phyloP scores from a whole-genome alignment of 1,140 invertebrate species.

The Cydia splendana region DNA sequence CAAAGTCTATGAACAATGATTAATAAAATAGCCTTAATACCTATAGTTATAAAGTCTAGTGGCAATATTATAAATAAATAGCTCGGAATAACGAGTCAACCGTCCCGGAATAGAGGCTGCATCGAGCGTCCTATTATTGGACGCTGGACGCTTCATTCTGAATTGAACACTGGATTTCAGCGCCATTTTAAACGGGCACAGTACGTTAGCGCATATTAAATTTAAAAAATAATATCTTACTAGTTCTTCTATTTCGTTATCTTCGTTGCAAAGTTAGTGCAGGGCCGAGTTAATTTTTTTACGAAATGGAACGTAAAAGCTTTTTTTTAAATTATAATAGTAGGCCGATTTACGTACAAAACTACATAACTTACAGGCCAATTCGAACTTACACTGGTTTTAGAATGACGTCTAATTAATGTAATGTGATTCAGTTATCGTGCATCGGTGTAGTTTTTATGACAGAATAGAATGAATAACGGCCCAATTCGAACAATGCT shows the following conservation, averaged over 20 bases:
- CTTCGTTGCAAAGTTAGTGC: not conserved
- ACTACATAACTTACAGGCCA: not conserved
- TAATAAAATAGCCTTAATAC: no score
- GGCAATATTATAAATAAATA: not conserved
- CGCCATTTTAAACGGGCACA: not conserved
- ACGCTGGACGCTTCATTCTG: not conserved
- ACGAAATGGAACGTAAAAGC: not conserved
- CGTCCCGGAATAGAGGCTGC: not conserved
- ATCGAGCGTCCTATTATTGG: constrained; percentile 8
- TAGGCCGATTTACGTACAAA: not conserved
- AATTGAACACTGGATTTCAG: not conserved
- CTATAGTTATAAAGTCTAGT: not conserved
- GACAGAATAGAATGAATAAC: no score
- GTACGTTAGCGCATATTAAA: not conserved
- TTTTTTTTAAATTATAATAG: not conserved
- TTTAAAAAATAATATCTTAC: not conserved
- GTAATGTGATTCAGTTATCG: no score
- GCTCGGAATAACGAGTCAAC: not conserved
- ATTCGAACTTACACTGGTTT: no score
- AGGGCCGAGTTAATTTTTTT: not conserved
- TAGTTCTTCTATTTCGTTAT: not conserved
- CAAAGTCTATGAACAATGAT: no score
- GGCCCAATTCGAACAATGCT: no score
- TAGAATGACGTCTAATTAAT: no score
- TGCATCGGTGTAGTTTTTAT: no score